Base-by-base conservation (phyloP, 30 jellyfish, hydroid and myxozoan species). In the Mastigias papua region DNA sequence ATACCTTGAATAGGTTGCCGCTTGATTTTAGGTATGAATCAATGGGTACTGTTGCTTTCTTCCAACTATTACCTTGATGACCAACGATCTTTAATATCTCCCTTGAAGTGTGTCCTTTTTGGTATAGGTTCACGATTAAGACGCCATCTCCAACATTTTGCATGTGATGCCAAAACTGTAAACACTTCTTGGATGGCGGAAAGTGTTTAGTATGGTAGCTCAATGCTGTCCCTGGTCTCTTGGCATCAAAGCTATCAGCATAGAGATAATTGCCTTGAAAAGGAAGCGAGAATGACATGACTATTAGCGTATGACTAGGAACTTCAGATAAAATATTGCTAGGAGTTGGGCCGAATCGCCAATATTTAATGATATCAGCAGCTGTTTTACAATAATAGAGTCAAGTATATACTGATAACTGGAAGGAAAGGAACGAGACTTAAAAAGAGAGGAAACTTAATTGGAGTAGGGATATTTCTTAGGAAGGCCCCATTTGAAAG, bases 151-250 rank as follows among this genome's bases (percentile, higher is more conserved):
- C 94, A 61, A 46, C 82, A 19, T 66, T 78, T 42, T 72, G 87
- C 94, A 85, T 85, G 76, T 71, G 80, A 50, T 85, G 73, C 94
- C 94, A 85, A 49, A 85, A 85, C 58, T 75, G 94, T 11, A 85
- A 81, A 65, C 94, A 85, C 32, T 73, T 73, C 49, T 31, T 70
- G 13, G 88, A 17, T 5, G 94, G 94, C 46, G 85, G 60, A 32
- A 85, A 71, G 22, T 71, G 69, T 82, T 58, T 62, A 16, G 94
- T 62, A 48, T 62, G 65, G 87, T 85, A 85, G 25, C 37, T 49
- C 42, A 85, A 48, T 1, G 94, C 81, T 30, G 31, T 26, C 34
- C 87, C 84, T 3, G 88, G 94, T 26, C 63, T 31, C 54, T 83
- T 83, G n/a, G 76, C 75, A 73, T 42, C 87, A 2, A 46, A 22